These are phyloP conservation scores for Byasa hedistus DNA, from an alignment of 2,888 invertebrate species.

Conservation along the genomic window DNA sequence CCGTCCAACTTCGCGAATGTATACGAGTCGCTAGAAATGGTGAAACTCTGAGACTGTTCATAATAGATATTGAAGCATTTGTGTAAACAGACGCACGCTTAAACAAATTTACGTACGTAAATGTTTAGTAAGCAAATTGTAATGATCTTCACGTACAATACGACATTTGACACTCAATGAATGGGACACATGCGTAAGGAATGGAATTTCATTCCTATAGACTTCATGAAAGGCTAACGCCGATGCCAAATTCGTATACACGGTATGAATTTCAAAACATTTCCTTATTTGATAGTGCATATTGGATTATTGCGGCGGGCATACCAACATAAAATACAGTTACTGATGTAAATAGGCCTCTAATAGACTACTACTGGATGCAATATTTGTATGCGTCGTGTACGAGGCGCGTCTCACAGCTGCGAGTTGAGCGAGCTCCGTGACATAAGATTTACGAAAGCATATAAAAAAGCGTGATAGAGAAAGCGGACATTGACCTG, in stretches of 20 bases:
- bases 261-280: slow-evolving; percentile 45
- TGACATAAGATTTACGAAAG: slow-evolving; percentile 63
- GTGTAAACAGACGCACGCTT: slow-evolving; percentile 53
- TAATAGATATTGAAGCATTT: slow-evolving; percentile 40
- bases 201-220: slow-evolving; percentile 30
- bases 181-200: slow-evolving; percentile 21
- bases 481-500: slow-evolving; percentile 68
- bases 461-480: slow-evolving; percentile 42
- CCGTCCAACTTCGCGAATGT: slow-evolving; percentile 43
- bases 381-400: slow-evolving; percentile 24
- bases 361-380: slow-evolving; percentile 29
- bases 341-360: slow-evolving; percentile 37
- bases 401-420: slow-evolving; percentile 9
- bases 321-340: slow-evolving; percentile 51
- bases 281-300: slow-evolving; percentile 52
- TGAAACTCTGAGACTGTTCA: neutral
- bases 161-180: slow-evolving; percentile 28
- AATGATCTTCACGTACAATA: neutral
- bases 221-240: slow-evolving; percentile 38
- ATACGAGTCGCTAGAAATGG: neutral
- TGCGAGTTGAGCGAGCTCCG: slow-evolving; percentile 40
- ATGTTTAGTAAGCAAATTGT: slow-evolving; percentile 1
- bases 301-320: slow-evolving; percentile 46
- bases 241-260: slow-evolving; percentile 49
- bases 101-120: slow-evolving; percentile 15